Evolutionary conservation across 2,797 vertebrate genomes (phyloP).

Genomic region (Phoeniculus purpureus): DNA sequence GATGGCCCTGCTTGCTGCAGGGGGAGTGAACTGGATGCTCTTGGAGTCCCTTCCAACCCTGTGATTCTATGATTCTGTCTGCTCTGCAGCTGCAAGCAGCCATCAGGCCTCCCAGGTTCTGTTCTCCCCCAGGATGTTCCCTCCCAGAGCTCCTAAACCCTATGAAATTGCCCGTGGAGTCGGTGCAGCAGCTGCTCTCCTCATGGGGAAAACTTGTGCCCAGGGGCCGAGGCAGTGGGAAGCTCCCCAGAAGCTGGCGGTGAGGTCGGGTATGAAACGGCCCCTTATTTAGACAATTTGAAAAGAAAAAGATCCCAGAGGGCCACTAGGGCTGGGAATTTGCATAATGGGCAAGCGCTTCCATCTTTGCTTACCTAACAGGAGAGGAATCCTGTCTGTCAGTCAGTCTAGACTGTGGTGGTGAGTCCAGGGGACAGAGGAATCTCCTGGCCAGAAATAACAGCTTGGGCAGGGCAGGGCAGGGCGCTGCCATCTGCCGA

Average conservation of each 20-base stretch:
- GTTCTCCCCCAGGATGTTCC: no score
- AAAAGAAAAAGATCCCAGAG: neutral
- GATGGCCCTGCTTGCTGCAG: no score
- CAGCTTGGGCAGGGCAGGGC: neutral
- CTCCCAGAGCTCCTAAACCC: no score
- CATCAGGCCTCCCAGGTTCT: neutral
- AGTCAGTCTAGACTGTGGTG: slow-evolving; percentile 73
- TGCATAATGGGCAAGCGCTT: neutral
- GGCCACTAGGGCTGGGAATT: slow-evolving; percentile 27
- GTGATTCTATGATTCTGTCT: neutral
- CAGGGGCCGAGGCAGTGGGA: neutral
- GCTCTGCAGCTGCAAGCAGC: neutral
- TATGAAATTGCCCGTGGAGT: no score
- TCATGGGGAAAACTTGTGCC: neutral
- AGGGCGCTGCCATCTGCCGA: slow-evolving; percentile 56
- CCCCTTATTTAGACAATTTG: slow-evolving; percentile 47
- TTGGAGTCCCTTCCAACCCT: no score
- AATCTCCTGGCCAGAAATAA: neutral
- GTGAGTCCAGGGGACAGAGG: slow-evolving; percentile 7
- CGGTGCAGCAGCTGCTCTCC: no score
- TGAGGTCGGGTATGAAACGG: neutral
- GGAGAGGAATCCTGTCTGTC: slow-evolving; percentile 64
- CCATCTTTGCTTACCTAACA: slow-evolving; percentile 64
- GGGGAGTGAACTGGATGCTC: no score
- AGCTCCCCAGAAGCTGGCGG: neutral